These are phyloP conservation scores for Rhinopomastus cyanomelas DNA, from an alignment of 2,113 vertebrate species.

Conservation along the genomic window DNA sequence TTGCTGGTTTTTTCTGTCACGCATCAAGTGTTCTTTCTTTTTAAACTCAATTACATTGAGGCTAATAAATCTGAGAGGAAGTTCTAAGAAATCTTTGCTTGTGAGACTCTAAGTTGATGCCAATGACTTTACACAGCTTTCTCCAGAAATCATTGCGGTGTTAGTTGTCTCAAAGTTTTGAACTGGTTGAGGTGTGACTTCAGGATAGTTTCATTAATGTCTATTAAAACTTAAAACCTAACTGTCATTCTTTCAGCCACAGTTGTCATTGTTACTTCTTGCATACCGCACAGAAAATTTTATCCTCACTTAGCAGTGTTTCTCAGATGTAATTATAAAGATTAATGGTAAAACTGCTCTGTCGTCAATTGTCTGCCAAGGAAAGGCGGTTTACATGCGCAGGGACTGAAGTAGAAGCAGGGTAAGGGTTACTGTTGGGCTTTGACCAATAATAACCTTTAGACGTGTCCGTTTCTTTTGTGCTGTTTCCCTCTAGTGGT, in stretches of 20 bases:
- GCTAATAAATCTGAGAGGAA: not conserved
- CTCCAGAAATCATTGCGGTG: not conserved
- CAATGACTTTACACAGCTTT: not conserved
- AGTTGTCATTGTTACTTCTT: not conserved
- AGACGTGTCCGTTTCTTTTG: not conserved
- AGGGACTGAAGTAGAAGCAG: not conserved
- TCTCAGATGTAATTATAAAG: constrained; percentile 49
- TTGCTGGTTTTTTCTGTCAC: not conserved
- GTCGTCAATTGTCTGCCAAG: not conserved
- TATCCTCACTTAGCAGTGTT: not conserved
- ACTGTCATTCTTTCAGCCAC: not conserved
- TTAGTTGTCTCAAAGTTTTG: not conserved
- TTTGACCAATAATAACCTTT: constrained; percentile 80
- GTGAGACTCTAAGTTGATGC: not conserved
- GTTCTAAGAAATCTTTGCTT: not conserved
- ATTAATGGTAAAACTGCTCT: constrained; percentile 32
- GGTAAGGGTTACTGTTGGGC: constrained; percentile 71
- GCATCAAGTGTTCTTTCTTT: not conserved
- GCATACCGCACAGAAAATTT: not conserved
- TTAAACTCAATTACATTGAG: not conserved
- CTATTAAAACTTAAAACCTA: not conserved
- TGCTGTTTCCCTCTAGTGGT: constrained; percentile 68
- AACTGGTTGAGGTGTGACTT: not conserved
- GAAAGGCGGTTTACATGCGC: not conserved
- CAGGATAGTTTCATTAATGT: not conserved